phyloP scores from a whole-genome alignment of 1,140 invertebrate genomes.

The Diachasma alloeum region DNA sequence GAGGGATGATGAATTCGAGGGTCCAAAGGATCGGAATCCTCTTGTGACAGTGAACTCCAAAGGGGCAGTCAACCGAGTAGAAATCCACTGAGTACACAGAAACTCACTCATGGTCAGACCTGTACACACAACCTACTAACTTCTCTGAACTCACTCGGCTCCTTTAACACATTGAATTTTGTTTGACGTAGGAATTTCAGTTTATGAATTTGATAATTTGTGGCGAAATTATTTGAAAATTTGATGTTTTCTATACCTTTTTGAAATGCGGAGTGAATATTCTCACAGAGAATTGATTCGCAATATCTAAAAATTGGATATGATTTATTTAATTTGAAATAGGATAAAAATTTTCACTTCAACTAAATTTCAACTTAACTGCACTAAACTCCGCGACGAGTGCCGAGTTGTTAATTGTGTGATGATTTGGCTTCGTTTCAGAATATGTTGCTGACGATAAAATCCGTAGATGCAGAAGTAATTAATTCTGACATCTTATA shows the following conservation, averaged over 20 bases:
- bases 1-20: not conserved
- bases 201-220: not conserved
- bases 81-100: constrained; percentile 21
- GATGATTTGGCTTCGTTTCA: no score
- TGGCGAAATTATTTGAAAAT: not conserved
- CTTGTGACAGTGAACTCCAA: not conserved
- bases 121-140: not conserved
- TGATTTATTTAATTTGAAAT: no score
- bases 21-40: constrained; percentile 3
- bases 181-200: not conserved
- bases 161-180: not conserved
- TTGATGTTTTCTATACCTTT: not conserved
- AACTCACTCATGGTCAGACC: constrained; percentile 18
- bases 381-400: no score
- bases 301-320: no score
- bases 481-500: no score
- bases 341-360: no score
- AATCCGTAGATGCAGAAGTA: no score
- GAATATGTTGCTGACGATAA: no score
- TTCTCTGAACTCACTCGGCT: not conserved
- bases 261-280: not conserved
- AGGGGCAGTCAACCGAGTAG: not conserved
- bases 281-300: no score
- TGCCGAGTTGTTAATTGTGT: no score
- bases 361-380: no score